A percentile compares a stretch with the other conserved stretches of the same genome.
These are phyloP conservation scores for Grantiella picta DNA, from an alignment of 2,113 vertebrate species.

Conservation along the genomic window DNA sequence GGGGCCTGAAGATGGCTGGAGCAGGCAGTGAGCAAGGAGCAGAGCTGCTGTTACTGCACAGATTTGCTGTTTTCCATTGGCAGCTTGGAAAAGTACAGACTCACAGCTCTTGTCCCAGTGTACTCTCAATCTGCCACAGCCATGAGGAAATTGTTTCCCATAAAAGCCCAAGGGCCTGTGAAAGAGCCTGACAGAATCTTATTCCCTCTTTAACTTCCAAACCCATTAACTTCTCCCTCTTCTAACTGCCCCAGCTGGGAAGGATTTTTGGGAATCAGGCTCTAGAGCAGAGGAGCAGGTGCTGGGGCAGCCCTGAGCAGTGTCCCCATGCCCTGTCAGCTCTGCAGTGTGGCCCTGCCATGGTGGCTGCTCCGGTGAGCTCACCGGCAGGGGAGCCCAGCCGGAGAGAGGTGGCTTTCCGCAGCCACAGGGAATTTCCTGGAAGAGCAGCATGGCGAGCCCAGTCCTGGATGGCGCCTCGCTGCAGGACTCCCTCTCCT, in stretches of 20 bases:
- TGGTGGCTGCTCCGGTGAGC: rapidly evolving
- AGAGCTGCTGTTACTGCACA: not conserved
- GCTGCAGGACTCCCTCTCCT: slow-evolving; percentile 1
- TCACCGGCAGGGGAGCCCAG: rapidly evolving
- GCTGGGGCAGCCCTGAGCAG: rapidly evolving
- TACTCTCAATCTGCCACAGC: not conserved
- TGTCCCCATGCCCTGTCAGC: not conserved
- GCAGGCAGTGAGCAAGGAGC: not conserved
- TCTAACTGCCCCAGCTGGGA: not conserved
- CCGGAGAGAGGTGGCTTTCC: rapidly evolving
- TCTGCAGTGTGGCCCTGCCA: rapidly evolving
- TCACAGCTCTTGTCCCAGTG: not conserved
- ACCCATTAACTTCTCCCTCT: not conserved
- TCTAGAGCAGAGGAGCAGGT: not conserved
- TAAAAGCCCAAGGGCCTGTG: not conserved
- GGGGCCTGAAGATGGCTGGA: not conserved
- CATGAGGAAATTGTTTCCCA: not conserved
- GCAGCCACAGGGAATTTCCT: not conserved
- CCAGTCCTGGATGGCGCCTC: not conserved
- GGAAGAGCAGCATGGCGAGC: rapidly evolving
- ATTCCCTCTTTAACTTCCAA: not conserved
- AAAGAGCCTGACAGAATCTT: not conserved
- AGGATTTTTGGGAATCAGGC: not conserved
- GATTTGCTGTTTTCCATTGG: not conserved
- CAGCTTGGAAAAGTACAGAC: not conserved